Conservation (phyloP, 2,888 invertebrate genomes). For the Branchipolynoe longqiensis region DNA sequence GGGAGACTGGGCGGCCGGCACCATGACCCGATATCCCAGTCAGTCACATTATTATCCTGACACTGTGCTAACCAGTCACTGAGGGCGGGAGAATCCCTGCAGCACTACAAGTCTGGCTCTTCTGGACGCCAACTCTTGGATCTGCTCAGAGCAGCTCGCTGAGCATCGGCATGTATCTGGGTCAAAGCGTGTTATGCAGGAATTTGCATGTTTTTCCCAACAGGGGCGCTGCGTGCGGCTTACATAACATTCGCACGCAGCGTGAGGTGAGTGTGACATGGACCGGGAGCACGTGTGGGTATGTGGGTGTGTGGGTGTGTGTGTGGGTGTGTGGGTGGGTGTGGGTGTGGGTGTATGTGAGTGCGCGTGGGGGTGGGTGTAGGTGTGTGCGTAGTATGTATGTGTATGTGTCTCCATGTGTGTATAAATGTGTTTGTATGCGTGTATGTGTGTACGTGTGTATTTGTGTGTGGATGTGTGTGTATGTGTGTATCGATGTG, state of each 20-base stretch:
- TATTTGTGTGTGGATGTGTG: no score
- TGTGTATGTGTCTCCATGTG: no score
- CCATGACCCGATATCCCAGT: no score
- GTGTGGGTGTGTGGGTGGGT: no score
- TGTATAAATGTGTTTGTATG: no score
- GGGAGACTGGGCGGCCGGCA: no score
- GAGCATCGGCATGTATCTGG: slow-evolving; percentile 24
- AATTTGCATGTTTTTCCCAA: slow-evolving; percentile 23
- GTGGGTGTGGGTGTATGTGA: no score
- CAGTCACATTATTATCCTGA: no score
- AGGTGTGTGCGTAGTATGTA: no score
- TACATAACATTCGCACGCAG: slow-evolving; percentile 23
- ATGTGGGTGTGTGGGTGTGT: not conserved
- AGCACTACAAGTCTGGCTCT: not conserved
- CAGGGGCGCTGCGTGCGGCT: not conserved
- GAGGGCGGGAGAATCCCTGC: not conserved
- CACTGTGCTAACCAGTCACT: not conserved
- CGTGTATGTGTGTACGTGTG: no score
- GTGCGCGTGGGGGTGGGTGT: no score
- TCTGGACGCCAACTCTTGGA: not conserved
- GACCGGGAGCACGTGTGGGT: not conserved
- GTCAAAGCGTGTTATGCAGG: slow-evolving; percentile 40
- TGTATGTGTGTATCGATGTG: no score
- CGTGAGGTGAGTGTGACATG: slow-evolving; percentile 14
- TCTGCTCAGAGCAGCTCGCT: not conserved